Conservation (phyloP, 2,113 vertebrate species). For the Eidolon helvum region DNA sequence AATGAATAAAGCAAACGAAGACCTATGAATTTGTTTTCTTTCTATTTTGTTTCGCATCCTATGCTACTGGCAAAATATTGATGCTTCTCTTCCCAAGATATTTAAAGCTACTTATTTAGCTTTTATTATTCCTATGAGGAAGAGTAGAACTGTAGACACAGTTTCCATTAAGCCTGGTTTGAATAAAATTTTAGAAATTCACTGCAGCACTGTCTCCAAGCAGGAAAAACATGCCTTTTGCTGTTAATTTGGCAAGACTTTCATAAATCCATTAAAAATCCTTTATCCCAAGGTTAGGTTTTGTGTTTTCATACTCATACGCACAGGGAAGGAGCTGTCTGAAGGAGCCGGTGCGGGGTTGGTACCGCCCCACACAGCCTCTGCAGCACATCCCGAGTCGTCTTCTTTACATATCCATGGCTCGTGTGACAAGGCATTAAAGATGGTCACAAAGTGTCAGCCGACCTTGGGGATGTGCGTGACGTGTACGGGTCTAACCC, state of each 20-base stretch:
- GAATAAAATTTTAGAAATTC: constrained; percentile 18
- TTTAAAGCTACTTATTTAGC: neutral
- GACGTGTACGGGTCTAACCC: neutral
- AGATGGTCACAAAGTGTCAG: neutral
- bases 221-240: neutral
- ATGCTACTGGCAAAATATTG: neutral
- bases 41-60: neutral
- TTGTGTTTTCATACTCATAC: neutral
- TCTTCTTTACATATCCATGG: neutral
- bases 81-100: neutral
- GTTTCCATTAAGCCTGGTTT: neutral
- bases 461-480: too few species aligned
- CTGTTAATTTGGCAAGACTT: neutral
- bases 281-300: neutral
- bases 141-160: neutral
- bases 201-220: neutral
- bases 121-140: neutral
- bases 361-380: accelerated
- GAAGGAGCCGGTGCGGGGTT: neutral
- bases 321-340: neutral
- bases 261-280: neutral
- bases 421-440: neutral
- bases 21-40: neutral
- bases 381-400: accelerated
- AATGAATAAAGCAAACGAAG: neutral